These are phyloP conservation scores for Mesocentrotus franciscanus DNA, from an alignment of 53 echinoderm and acorn worm genomes.

Conservation along the genomic window DNA sequence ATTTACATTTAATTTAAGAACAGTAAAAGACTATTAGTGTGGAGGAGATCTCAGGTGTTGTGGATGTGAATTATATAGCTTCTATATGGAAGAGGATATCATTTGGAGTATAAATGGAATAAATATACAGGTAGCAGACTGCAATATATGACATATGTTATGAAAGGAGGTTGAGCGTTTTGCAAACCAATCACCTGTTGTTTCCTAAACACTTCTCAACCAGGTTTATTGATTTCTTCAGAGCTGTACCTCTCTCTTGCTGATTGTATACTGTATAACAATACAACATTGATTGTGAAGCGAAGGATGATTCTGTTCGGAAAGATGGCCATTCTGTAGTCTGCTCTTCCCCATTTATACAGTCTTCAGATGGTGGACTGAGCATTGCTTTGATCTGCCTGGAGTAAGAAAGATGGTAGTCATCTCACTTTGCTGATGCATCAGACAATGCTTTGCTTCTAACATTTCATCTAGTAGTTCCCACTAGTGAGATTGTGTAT, in stretches of 20 bases:
- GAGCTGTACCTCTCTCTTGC: not conserved
- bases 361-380: not conserved
- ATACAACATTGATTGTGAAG: constrained; percentile 19
- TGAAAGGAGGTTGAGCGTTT: not conserved
- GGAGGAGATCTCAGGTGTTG: not conserved
- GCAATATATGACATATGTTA: not conserved
- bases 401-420: not conserved
- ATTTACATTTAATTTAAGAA: not conserved
- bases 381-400: not conserved
- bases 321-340: not conserved
- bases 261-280: constrained; percentile 21
- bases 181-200: constrained; percentile 26
- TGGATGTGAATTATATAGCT: not conserved
- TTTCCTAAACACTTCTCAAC: constrained; percentile 32
- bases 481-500: not conserved
- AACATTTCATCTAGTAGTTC: no score
- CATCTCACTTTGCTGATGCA: not conserved
- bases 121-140: not conserved
- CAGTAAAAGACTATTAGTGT: not conserved
- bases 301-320: not conserved
- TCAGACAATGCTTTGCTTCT: not conserved
- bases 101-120: constrained; percentile 9
- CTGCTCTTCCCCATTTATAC: not conserved
- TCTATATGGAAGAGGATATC: not conserved
- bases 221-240: constrained; percentile 25